Base-by-base conservation (phyloP, 2,797 vertebrate species). In the Pogoniulus pusillus region DNA sequence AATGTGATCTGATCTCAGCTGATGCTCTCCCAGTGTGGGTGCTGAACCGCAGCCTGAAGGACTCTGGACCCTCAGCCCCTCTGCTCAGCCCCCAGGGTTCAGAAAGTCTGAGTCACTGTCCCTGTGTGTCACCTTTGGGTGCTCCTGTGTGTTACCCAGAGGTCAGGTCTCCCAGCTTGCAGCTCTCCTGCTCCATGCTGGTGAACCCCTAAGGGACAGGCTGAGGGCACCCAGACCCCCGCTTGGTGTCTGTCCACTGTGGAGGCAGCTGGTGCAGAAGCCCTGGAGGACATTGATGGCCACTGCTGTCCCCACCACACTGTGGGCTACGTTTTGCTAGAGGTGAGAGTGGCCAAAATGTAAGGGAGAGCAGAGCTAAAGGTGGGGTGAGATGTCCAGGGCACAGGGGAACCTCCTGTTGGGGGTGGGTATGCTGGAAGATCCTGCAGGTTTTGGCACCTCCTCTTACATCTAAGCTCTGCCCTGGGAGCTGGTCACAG, bases 291-390 rank as follows among this genome's bases (percentile, higher is more conserved):
- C 4, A 0, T 1, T 12, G 34, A 1, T 59, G 53, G 17, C 4
- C 34, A 23, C 7, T 19, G 19, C 11, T 39, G 16, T 74, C 27
- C 12, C 15, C 9, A 2, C 14, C 5, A 0, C 0, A 0, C 1
- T 8, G 18, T 32, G 45, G n/a, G 41, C 60, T 91, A 30, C 22
- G 39, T 30, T 47, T 43, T 75, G n/a, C 34, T 2, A 4, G 18
- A 41, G 30, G 1, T 1, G 3, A 16, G 24, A 30, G 35, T 16
- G 10, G n/a, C n/a, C n/a, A n/a, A n/a, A n/a, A n/a, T n/a, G 3
- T 2, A 0, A 7, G 47, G 17, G 8, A 20, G 2, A 3, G n/a
- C 30, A 22, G 11, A 80, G 39, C 32, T 11, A 5, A 32, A 35
- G 23, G 1, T 54, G 20, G 5, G 17, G 32, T 5, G 10, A 23